Evolutionary conservation across 2,113 vertebrate genomes (phyloP).

Genomic region (Zosterops pallidus): DNA sequence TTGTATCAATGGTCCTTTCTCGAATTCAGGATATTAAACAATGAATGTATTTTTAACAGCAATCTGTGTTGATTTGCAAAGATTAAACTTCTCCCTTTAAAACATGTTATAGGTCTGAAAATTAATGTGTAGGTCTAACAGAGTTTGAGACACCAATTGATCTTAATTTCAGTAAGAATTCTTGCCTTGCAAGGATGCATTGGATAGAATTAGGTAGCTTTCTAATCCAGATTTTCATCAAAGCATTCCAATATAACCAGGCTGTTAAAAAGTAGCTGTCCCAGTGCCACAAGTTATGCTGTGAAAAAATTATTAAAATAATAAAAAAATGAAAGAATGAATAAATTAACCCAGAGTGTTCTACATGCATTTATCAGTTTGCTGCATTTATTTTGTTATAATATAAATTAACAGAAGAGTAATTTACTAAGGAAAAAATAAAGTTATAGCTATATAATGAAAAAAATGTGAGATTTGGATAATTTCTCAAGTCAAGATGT

Average conservation of each 20-base stretch:
- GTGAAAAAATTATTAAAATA: neutral
- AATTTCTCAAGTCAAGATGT: neutral
- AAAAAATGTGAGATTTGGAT: neutral
- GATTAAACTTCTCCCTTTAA: neutral
- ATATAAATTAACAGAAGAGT: neutral
- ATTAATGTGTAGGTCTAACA: neutral
- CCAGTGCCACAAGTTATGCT: neutral
- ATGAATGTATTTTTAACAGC: neutral
- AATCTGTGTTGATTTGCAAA: neutral
- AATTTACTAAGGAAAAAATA: neutral
- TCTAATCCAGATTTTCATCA: neutral
- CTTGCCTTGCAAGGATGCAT: neutral
- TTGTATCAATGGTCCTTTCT: neutral
- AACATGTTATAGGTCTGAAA: neutral
- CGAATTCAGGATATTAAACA: neutral
- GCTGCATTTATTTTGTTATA: neutral
- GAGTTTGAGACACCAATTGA: neutral
- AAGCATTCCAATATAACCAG: neutral
- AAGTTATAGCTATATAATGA: neutral
- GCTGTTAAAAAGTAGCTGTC: neutral
- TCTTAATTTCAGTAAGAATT: conserved; percentile 25
- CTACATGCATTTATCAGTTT: neutral
- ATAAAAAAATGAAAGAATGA: neutral
- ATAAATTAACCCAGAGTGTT: neutral
- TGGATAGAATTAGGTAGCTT: neutral